Evolutionary conservation across 2,888 invertebrate species (phyloP).

Genomic region (Agriopis aurantiaria): DNA sequence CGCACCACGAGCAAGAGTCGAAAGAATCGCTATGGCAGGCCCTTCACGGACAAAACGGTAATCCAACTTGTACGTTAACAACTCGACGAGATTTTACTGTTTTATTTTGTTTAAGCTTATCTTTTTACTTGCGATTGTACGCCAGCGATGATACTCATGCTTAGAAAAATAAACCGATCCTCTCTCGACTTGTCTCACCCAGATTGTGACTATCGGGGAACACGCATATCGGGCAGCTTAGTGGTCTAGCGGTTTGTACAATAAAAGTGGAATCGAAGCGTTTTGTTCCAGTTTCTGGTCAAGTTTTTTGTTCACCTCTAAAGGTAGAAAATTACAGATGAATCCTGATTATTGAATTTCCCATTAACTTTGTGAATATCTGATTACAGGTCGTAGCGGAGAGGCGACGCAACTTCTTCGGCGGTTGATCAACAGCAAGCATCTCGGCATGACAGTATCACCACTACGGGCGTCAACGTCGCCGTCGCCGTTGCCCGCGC

Average conservation of each 20-base stretch:
- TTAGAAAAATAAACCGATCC: too few relatives aligned
- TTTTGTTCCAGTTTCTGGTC: too few relatives aligned
- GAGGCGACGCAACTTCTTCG: conserved; percentile 92
- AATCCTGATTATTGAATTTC: too few relatives aligned
- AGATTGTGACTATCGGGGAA: too few relatives aligned
- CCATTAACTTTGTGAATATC: too few relatives aligned
- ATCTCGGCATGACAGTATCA: conserved; percentile 90
- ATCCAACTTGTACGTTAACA: conserved; percentile 36
- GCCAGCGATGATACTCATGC: too few relatives aligned
- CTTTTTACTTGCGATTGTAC: neutral
- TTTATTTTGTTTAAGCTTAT: neutral
- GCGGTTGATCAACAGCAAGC: conserved; percentile 91
- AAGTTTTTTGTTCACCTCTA: too few relatives aligned
- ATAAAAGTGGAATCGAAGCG: too few relatives aligned
- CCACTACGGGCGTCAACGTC: conserved; percentile 71
- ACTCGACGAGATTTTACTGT: neutral
- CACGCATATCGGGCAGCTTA: too few relatives aligned
- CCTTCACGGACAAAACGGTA: conserved; percentile 85
- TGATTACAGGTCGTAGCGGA: conserved; percentile 84
- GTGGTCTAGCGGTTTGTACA: too few relatives aligned
- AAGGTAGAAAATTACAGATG: too few relatives aligned
- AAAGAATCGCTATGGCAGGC: conserved; percentile 87
- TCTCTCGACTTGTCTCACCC: too few relatives aligned
- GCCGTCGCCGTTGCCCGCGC: conserved; percentile 68
- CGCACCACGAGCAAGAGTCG: conserved; percentile 75